These are phyloP conservation scores for Steatornis caripensis DNA, from an alignment of 2,113 vertebrate genomes.

Conservation along the genomic window DNA sequence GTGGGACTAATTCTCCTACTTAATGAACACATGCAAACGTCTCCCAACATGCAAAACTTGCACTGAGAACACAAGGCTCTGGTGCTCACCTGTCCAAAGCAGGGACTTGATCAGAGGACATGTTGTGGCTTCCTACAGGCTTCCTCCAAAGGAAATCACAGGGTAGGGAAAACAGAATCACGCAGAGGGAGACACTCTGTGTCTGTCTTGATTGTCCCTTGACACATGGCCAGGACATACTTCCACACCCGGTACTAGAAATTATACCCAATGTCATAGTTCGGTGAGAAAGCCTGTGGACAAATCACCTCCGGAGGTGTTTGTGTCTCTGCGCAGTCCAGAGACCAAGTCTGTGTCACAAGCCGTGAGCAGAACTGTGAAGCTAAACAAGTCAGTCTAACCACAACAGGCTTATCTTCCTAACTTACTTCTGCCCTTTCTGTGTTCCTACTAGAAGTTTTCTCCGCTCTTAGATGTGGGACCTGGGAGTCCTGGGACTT, in stretches of 20 bases:
- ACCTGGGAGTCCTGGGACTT: no score
- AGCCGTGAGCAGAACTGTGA: background rate
- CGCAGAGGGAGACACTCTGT: background rate
- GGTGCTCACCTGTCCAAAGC: background rate
- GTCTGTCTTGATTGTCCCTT: no score
- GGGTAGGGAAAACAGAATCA: background rate
- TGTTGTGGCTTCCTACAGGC: background rate
- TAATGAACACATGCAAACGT: accelerated
- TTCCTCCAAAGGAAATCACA: background rate
- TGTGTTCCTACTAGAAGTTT: background rate
- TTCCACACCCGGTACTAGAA: background rate
- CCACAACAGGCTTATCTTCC: background rate
- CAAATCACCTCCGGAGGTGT: background rate
- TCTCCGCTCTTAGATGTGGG: background rate
- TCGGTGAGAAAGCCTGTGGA: background rate
- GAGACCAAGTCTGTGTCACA: background rate
- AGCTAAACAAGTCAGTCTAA: background rate
- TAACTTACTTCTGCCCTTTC: background rate
- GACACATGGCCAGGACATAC: background rate
- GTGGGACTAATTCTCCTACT: background rate
- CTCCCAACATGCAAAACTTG: background rate
- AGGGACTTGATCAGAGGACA: background rate
- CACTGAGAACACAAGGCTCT: background rate
- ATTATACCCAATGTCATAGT: background rate
- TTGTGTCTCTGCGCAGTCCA: background rate